Conservation (phyloP, 2,888 invertebrate species). For the Eilema caniola region DNA sequence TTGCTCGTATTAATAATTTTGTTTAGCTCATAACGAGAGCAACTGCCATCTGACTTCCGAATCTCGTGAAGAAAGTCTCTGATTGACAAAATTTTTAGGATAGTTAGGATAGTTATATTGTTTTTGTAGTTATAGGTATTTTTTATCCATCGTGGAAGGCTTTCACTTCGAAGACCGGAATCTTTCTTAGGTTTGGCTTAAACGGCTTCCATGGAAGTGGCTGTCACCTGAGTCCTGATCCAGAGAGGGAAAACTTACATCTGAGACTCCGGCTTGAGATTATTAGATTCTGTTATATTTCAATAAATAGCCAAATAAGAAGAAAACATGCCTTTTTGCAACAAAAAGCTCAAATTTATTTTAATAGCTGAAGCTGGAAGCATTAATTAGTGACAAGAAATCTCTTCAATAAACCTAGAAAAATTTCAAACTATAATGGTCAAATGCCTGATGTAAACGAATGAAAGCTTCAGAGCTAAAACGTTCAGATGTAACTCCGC, state of each 20-base stretch:
- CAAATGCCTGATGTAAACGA: conserved; percentile 1
- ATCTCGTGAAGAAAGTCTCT: background rate
- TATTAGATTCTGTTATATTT: background rate
- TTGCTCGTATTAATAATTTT: background rate
- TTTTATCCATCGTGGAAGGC: no score
- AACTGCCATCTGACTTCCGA: no score
- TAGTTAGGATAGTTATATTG: no score
- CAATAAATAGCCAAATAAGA: background rate
- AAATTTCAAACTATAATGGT: background rate
- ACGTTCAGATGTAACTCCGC: conserved; percentile 27
- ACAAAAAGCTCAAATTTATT: background rate
- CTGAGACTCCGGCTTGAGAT: no score
- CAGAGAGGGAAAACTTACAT: background rate
- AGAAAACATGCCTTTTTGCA: background rate
- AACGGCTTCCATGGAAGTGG: no score
- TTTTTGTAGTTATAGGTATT: no score
- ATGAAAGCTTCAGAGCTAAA: conserved; percentile 14
- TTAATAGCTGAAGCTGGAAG: background rate
- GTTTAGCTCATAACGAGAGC: background rate
- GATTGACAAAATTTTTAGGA: no score
- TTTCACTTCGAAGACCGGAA: no score
- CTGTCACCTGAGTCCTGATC: no score
- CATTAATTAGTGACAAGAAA: background rate
- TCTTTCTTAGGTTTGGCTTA: no score
- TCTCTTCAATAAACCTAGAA: background rate